phyloP scores from a whole-genome alignment of 2,797 vertebrate species.

The Nannoperca australis region DNA sequence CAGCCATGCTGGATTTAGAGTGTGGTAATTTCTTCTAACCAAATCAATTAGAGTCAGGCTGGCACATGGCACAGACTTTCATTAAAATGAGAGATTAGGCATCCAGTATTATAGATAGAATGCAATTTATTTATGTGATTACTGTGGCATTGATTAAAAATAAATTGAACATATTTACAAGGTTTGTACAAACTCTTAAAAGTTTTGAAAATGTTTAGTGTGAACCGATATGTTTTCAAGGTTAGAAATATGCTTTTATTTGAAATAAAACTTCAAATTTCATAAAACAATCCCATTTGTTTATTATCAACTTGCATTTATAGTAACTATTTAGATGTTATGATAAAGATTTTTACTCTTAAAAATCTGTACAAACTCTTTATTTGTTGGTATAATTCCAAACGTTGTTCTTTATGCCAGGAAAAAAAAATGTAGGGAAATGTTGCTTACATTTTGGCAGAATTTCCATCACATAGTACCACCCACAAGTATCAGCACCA shows the following conservation, averaged over 20 bases:
- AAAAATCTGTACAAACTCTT: no score
- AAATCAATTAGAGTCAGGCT: constrained; percentile 71
- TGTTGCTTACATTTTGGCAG: no score
- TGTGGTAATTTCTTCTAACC: constrained; percentile 70
- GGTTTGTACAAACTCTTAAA: no score
- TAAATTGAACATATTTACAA: constrained; percentile 33
- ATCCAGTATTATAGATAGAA: constrained; percentile 62
- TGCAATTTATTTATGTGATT: constrained; percentile 56
- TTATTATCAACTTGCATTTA: no score
- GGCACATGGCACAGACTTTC: constrained; percentile 62
- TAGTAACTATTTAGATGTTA: no score
- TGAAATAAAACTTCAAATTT: no score
- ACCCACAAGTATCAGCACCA: no score
- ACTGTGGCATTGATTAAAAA: constrained; percentile 52
- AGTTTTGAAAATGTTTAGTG: no score
- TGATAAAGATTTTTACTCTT: no score
- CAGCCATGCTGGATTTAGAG: constrained; percentile 54
- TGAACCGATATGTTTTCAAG: no score
- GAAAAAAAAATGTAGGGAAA: constrained; percentile 1
- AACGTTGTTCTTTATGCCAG: constrained; percentile 12
- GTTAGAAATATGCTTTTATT: no score
- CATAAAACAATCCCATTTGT: no score
- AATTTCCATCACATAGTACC: background rate
- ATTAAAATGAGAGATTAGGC: constrained; percentile 66
- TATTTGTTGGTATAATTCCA: constrained; percentile 27